A percentile compares a stretch with the other conserved stretches of the same genome.
Evolutionary conservation across 2,888 invertebrate species (phyloP).

Genomic region (Pharmacophagus antenor): DNA sequence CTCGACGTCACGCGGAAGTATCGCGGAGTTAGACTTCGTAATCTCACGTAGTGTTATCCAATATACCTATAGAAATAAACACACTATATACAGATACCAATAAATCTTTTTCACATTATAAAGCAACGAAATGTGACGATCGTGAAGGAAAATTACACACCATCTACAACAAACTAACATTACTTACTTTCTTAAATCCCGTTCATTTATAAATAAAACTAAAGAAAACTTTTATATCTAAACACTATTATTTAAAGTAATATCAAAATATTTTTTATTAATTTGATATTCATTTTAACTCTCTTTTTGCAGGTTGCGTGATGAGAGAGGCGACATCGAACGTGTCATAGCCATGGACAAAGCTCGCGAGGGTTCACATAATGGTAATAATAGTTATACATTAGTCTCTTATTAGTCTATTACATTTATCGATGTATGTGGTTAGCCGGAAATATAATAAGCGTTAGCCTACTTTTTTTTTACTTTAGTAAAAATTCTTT

Average conservation of each 20-base stretch:
- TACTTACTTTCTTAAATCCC: too few species aligned
- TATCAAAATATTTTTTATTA: neutral
- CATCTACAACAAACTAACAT: too few species aligned
- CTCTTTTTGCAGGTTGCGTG: slow-evolving; percentile 88
- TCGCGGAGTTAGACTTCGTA: slow-evolving; percentile 18
- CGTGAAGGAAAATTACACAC: too few species aligned
- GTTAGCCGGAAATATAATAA: too few species aligned
- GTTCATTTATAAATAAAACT: too few species aligned
- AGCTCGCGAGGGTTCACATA: slow-evolving; percentile 93
- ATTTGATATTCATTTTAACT: neutral
- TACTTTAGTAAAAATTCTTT: neutral
- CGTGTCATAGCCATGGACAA: slow-evolving; percentile 90
- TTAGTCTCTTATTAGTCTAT: neutral
- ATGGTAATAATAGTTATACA: slow-evolving; percentile 83
- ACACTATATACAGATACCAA: neutral
- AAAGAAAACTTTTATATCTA: too few species aligned
- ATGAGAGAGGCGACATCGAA: slow-evolving; percentile 92
- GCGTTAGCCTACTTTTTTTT: too few species aligned
- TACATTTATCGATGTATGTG: too few species aligned
- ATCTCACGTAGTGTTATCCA: slow-evolving; percentile 33
- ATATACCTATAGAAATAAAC: neutral
- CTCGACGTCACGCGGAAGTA: slow-evolving; percentile 12
- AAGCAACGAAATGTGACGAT: too few species aligned
- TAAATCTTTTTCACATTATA: neutral
- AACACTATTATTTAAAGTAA: too few species aligned